Conservation (phyloP, 1,140 invertebrate genomes). For the Stegodyphus mimosarum region DNA sequence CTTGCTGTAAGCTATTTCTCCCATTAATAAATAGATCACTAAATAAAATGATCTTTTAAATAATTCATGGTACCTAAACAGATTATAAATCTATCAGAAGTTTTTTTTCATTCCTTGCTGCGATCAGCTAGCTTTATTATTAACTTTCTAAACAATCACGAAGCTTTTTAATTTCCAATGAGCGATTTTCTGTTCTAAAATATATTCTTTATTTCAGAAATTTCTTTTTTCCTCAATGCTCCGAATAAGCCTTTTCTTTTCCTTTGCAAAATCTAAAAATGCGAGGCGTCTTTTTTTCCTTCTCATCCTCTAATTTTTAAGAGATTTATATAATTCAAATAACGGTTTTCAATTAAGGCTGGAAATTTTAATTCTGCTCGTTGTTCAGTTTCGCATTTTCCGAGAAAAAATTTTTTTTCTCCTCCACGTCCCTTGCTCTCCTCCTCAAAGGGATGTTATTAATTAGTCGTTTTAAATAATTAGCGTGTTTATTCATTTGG, state of each 20-base stretch:
- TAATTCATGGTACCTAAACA: too few species aligned
- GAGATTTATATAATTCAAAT: constrained; percentile 61
- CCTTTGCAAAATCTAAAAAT: constrained; percentile 40
- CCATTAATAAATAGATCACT: too few species aligned
- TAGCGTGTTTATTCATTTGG: constrained; percentile 60
- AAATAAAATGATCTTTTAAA: too few species aligned
- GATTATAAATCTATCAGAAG: too few species aligned
- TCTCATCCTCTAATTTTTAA: constrained; percentile 36
- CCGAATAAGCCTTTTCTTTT: constrained; percentile 44
- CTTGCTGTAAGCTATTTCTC: too few species aligned
- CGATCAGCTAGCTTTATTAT: too few species aligned
- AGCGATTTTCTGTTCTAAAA: not conserved
- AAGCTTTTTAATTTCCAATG: too few species aligned
- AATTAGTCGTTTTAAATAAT: constrained; percentile 61
- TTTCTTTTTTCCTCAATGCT: not conserved
- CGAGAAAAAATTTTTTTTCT: constrained; percentile 18
- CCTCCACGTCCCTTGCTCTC: constrained; percentile 21
- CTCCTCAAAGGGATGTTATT: constrained; percentile 46
- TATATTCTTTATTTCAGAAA: not conserved
- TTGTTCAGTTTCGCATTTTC: constrained; percentile 32
- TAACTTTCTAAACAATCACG: too few species aligned
- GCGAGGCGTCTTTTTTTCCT: constrained; percentile 21
- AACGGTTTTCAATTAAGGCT: constrained; percentile 59
- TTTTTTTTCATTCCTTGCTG: too few species aligned
- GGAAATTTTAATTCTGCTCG: constrained; percentile 53